These are phyloP conservation scores for Eunapius fragilis DNA, from an alignment of 37 sponge, comb jelly and placozoan genomes.

Conservation along the genomic window DNA sequence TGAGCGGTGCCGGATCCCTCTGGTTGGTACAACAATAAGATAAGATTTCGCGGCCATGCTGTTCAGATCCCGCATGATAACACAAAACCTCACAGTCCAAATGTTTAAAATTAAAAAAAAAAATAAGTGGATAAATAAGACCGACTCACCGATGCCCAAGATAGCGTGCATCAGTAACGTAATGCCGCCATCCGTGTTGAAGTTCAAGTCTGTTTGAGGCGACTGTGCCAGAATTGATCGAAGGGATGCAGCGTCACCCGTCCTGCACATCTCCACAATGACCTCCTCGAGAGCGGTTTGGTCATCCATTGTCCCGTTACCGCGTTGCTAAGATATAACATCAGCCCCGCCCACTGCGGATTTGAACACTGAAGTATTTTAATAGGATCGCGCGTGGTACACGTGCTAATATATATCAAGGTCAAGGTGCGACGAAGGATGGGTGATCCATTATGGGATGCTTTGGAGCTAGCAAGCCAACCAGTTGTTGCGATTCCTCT, in stretches of 20 bases:
- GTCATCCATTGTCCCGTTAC: background rate
- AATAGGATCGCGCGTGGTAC: background rate
- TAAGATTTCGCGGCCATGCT: no score
- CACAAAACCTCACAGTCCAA: background rate
- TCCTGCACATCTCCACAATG: constrained; percentile 1
- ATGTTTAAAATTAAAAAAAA: no score
- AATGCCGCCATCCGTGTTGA: constrained; percentile 58
- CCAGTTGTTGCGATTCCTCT: background rate
- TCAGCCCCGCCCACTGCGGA: background rate
- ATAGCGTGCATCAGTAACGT: constrained; percentile 71
- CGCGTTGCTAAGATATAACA: background rate
- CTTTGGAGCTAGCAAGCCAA: background rate
- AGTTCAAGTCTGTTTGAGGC: constrained; percentile 21
- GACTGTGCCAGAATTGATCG: background rate
- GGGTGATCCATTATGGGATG: background rate
- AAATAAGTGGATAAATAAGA: constrained; percentile 4
- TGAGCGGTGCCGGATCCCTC: constrained; percentile 26
- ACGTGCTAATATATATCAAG: background rate
- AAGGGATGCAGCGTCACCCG: constrained; percentile 21
- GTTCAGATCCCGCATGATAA: background rate
- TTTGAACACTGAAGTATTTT: background rate
- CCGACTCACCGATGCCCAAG: constrained; percentile 57
- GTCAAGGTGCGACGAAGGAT: background rate
- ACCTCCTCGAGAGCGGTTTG: background rate
- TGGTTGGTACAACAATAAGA: constrained; percentile 3